Conservation (phyloP, 2,797 vertebrate genomes). For the Acridotheres tristis region DNA sequence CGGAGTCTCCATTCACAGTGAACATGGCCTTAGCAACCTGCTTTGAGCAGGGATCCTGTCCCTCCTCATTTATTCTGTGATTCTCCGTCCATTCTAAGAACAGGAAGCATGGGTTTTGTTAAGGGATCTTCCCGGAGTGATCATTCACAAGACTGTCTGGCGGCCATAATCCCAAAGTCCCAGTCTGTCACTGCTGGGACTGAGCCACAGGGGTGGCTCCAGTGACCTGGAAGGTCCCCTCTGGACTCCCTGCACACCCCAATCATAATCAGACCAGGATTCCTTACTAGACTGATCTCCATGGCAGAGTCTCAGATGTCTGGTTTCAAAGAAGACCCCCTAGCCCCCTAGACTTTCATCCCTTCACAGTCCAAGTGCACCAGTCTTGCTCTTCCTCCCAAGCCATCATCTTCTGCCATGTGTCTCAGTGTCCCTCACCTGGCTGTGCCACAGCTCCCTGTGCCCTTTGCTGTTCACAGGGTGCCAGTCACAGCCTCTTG, state of each 20-base stretch:
- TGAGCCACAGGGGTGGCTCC: fast-evolving
- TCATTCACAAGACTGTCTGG: fast-evolving
- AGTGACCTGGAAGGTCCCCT: background rate
- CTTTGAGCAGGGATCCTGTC: background rate
- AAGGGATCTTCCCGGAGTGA: background rate
- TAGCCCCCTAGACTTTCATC: background rate
- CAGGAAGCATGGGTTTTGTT: background rate
- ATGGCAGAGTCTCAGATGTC: background rate
- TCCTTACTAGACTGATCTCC: too few species aligned
- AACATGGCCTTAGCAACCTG: background rate
- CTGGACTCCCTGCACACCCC: background rate
- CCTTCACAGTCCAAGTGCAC: fast-evolving
- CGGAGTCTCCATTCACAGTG: fast-evolving
- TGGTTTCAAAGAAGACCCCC: fast-evolving
- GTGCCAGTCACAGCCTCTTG: fast-evolving
- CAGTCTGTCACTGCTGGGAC: background rate
- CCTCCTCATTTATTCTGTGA: background rate
- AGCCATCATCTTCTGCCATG: fast-evolving
- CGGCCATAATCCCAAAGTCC: background rate
- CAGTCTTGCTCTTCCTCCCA: fast-evolving
- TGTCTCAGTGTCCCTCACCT: background rate
- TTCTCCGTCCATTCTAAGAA: background rate
- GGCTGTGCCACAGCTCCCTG: background rate
- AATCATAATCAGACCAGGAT: background rate
- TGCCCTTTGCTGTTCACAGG: background rate